Conservation (phyloP, 30 jellyfish, hydroid and myxozoan species). For the Chironex yamaguchii region DNA sequence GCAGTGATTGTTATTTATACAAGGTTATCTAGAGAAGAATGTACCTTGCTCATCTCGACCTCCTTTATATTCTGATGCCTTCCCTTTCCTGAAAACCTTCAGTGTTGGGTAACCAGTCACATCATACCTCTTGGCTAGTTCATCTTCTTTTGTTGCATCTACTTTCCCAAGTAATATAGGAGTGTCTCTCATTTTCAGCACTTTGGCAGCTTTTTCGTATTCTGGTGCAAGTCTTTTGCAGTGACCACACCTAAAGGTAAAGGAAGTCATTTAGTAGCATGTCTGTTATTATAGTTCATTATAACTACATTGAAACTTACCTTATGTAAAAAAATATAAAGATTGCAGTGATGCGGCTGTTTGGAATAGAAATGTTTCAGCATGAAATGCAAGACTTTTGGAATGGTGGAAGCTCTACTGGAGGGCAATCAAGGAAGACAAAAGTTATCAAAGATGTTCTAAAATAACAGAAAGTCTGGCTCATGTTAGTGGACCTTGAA, state of each 20-base stretch:
- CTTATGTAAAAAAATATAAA: no score
- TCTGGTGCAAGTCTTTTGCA: slow-evolving; percentile 95
- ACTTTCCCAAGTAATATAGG: slow-evolving; percentile 92
- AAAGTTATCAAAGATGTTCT: no score
- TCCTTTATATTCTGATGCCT: slow-evolving; percentile 92
- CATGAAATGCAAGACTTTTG: no score
- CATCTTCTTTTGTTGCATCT: slow-evolving; percentile 94
- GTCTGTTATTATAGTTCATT: no score
- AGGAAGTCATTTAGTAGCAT: background rate
- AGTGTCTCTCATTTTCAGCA: slow-evolving; percentile 61
- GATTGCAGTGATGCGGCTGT: no score
- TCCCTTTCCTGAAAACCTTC: slow-evolving; percentile 89
- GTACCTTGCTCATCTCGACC: slow-evolving; percentile 92
- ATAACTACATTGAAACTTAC: no score
- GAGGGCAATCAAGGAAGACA: no score
- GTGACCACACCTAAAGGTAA: slow-evolving; percentile 92
- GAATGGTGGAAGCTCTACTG: no score
- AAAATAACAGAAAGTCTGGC: no score
- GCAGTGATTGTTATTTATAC: background rate
- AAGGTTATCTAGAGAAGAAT: background rate
- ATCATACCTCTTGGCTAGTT: slow-evolving; percentile 75
- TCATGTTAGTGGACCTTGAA: no score
- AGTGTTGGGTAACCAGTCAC: slow-evolving; percentile 97
- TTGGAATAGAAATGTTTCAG: no score
- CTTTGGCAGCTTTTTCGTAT: slow-evolving; percentile 96